Percentiles rank a stretch among this genome's conserved stretches.
Conservation (phyloP, 2,797 vertebrate genomes). For the Anguilla megastoma region DNA sequence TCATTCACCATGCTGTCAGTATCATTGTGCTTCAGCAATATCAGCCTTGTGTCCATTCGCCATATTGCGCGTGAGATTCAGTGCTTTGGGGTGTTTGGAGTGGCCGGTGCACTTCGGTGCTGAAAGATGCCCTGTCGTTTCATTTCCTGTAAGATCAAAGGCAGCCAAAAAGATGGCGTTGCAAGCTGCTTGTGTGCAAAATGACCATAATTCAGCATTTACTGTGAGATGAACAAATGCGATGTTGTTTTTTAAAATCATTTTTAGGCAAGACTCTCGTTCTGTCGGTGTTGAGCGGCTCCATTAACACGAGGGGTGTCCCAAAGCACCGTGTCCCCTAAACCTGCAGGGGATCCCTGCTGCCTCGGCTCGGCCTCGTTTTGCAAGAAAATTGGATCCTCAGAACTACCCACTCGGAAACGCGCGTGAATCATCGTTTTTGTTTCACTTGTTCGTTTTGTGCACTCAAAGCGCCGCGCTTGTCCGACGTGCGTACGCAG, state of each 20-base stretch:
- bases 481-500: background rate
- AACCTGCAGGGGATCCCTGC: background rate
- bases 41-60: background rate
- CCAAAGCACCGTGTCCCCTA: background rate
- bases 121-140: background rate
- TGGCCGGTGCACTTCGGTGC: background rate
- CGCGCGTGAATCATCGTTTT: background rate
- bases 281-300: background rate
- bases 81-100: background rate
- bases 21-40: background rate
- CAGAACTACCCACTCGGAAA: conserved; percentile 5
- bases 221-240: conserved; percentile 14
- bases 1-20: too few species aligned
- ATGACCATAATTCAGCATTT: conserved; percentile 4
- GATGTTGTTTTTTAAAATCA: background rate
- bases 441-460: conserved; percentile 1
- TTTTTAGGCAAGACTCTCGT: conserved; percentile 1
- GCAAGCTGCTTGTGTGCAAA: background rate
- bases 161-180: background rate
- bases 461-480: background rate
- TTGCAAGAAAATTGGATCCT: conserved; percentile 1
- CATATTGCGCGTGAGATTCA: background rate
- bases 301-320: background rate
- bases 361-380: background rate
- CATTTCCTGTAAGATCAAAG: background rate